Evolutionary conservation across 2,888 invertebrate species (phyloP).

Genomic region (Xestobium rufovillosum): DNA sequence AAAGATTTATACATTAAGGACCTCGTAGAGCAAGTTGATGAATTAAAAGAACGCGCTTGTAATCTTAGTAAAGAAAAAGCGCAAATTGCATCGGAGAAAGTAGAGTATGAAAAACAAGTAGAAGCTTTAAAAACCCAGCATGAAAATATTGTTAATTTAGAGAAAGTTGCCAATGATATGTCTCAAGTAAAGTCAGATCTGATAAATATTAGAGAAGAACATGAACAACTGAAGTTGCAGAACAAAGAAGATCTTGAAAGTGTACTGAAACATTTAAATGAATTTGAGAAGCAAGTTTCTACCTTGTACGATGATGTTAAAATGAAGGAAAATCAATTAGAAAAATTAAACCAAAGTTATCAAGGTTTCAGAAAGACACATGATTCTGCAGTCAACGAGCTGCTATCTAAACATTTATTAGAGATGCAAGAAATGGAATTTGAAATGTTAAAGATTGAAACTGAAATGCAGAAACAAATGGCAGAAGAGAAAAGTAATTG

Average conservation of each 20-base stretch:
- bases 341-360: slow-evolving; percentile 23
- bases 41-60: slow-evolving; percentile 43
- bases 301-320: slow-evolving; percentile 18
- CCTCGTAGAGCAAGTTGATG: slow-evolving; percentile 46
- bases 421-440: slow-evolving; percentile 35
- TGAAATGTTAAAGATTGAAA: slow-evolving; percentile 34
- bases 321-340: slow-evolving; percentile 23
- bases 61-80: slow-evolving; percentile 41
- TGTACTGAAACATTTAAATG: slow-evolving; percentile 17
- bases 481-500: slow-evolving; percentile 30
- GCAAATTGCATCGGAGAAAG: slow-evolving; percentile 38
- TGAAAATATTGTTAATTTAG: slow-evolving; percentile 38
- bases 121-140: slow-evolving; percentile 42
- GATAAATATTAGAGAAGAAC: slow-evolving; percentile 20
- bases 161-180: slow-evolving; percentile 39
- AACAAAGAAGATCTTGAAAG: slow-evolving; percentile 18
- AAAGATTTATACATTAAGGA: slow-evolving; percentile 48
- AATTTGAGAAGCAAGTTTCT: slow-evolving; percentile 18
- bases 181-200: slow-evolving; percentile 40
- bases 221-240: slow-evolving; percentile 20
- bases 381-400: slow-evolving; percentile 27
- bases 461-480: slow-evolving; percentile 28
- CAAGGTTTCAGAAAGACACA: slow-evolving; percentile 23
- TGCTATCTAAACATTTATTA: slow-evolving; percentile 29
- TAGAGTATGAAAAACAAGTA: slow-evolving; percentile 40